Conservation (phyloP, 2,888 invertebrate species). For the Stenodema calcarata region DNA sequence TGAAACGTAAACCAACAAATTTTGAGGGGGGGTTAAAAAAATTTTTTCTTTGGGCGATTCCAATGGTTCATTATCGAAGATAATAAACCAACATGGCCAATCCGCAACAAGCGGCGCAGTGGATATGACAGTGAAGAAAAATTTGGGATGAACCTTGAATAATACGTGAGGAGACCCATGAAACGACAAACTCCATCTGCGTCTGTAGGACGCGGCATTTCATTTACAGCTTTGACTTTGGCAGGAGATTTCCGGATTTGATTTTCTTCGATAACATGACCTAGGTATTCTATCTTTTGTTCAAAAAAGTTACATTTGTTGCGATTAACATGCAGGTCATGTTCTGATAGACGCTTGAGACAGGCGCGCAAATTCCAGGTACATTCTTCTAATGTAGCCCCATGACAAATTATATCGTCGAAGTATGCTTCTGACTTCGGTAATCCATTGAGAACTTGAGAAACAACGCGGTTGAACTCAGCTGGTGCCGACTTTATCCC, state of each 20-base stretch:
- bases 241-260: conserved; percentile 41
- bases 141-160: conserved; percentile 54
- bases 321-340: too few relatives aligned
- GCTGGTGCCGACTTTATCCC: too few relatives aligned
- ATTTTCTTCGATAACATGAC: conserved; percentile 47
- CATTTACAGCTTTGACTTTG: conserved; percentile 45
- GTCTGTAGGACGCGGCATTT: conserved; percentile 47
- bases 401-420: conserved; percentile 56
- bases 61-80: too few relatives aligned
- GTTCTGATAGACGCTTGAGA: neutral
- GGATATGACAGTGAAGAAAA: conserved; percentile 51
- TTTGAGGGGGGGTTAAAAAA: too few relatives aligned
- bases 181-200: conserved; percentile 49
- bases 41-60: too few relatives aligned
- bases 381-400: conserved; percentile 31
- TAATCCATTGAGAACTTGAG: conserved; percentile 51
- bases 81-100: too few relatives aligned
- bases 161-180: conserved; percentile 54
- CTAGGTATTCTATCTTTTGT: conserved; percentile 42
- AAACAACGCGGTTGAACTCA: conserved; percentile 47
- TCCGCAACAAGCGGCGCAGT: conserved; percentile 51
- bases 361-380: neutral
- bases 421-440: conserved; percentile 33
- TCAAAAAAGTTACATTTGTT: conserved; percentile 26
- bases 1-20: too few relatives aligned